Conservation (phyloP, 2,113 vertebrate species). For the Heterochromis multidens region DNA sequence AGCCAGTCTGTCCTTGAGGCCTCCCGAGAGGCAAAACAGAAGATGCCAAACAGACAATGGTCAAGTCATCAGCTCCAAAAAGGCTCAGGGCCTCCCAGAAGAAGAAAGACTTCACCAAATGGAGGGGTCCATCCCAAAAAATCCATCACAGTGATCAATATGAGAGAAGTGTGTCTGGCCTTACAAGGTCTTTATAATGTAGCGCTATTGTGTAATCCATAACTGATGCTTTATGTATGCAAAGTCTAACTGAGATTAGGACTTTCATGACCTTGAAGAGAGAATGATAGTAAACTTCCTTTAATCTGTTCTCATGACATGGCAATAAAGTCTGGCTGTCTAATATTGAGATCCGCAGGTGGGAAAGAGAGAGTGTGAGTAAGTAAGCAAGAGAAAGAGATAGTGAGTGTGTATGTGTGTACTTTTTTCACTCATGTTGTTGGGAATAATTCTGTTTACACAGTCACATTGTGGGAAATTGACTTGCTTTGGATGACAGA, state of each 20-base stretch:
- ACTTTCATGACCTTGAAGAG: not conserved
- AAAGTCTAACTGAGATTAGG: not conserved
- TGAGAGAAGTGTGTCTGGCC: not conserved
- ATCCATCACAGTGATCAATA: not conserved
- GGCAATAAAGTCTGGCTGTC: slow-evolving; percentile 1
- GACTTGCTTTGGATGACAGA: too few relatives aligned
- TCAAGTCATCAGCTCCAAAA: not conserved
- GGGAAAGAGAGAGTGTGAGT: not conserved
- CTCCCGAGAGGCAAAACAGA: not conserved
- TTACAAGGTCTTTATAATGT: not conserved
- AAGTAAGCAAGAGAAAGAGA: not conserved
- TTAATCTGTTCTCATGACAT: slow-evolving; percentile 8
- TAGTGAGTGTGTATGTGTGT: not conserved
- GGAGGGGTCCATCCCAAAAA: not conserved
- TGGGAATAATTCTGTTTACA: not conserved
- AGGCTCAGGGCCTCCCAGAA: not conserved
- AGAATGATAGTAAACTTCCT: not conserved
- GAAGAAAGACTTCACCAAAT: not conserved
- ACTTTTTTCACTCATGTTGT: not conserved
- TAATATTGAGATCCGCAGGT: slow-evolving; percentile 12
- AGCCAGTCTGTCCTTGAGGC: not conserved
- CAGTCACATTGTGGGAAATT: too few relatives aligned
- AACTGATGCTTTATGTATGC: not conserved
- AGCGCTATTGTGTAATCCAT: too few relatives aligned
- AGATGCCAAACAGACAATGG: not conserved